Base-by-base conservation (phyloP, 2,113 vertebrate genomes). In the Pelusios castaneus region DNA sequence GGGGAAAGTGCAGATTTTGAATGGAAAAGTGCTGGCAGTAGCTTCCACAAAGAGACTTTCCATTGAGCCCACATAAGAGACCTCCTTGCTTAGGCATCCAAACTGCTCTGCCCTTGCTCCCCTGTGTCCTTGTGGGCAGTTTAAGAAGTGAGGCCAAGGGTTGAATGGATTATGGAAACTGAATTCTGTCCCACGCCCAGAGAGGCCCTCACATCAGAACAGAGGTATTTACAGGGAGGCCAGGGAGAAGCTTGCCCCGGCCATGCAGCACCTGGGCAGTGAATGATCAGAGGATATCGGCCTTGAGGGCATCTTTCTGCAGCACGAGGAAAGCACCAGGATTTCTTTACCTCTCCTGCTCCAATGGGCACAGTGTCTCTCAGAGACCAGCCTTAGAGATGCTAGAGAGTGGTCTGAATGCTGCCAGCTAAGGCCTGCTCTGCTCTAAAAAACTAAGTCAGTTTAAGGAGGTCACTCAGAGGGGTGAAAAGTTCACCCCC, bases 1-100 rank as follows among this genome's bases (percentile, higher is more conserved):
- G 84, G 85, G 82, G 82, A 87, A 79, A 52, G 88, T 85, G 43
- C 80, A 70, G 70, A 13, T 45, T 93, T 87, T 10, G 43, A 54
- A 43, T 6, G 12, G 55, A 63, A 75, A 89, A 51, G 43, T 9
- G 92, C 82, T 85, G 80, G 27, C 67, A 80, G 41, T 13, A 8
- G 27, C 14, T 81, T 78, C 60, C 58, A 31, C 5, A 70, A 17
- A n/a, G 63, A 67, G 63, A 22, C n/a, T 38, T 70, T 38, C 19
- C 63, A 38, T n/a, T 22, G 63, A 70, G n/a, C 63, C 19, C 63
- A 70, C 31, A 10, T 38, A n/a, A 70, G 63, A 38, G 5, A 19
- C 19, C n/a, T 38, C 19, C 63, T 38, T 38, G n/a, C 34, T 70
- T 38, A 21, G n/a, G n/a, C 8, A 3, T 60, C 56, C 58, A 60